Evolutionary conservation across 2,888 invertebrate genomes (phyloP).

Genomic region (Amphipoea lucens): DNA sequence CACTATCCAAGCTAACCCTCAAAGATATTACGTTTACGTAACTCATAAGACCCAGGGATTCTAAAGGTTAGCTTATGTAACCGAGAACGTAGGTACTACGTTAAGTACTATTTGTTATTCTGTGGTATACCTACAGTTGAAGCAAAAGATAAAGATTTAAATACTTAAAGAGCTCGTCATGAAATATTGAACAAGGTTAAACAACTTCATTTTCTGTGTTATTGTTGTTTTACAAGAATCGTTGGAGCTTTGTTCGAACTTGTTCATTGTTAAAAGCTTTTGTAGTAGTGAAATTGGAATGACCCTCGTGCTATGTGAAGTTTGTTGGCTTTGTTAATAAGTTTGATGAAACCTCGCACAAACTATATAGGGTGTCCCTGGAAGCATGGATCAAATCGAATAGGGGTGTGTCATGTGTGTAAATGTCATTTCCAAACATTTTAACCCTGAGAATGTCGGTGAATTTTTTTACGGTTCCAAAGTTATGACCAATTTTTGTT

Average conservation of each 20-base stretch:
- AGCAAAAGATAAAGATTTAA: conserved; percentile 19
- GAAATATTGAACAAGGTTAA: conserved; percentile 10
- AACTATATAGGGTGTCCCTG: too few relatives aligned
- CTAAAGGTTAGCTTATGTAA: conserved; percentile 47
- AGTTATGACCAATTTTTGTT: too few relatives aligned
- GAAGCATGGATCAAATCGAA: too few relatives aligned
- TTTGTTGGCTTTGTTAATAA: conserved; percentile 1
- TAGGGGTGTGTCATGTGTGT: too few relatives aligned
- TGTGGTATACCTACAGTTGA: not conserved
- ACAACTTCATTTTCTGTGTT: not conserved
- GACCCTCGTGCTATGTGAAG: not conserved
- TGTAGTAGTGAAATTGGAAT: not conserved
- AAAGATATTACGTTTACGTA: conserved; percentile 27
- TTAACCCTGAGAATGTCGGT: too few relatives aligned
- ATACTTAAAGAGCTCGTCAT: conserved; percentile 15
- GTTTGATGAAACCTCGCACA: not conserved
- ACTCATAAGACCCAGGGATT: conserved; percentile 3
- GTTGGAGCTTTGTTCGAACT: not conserved
- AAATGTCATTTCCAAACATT: too few relatives aligned
- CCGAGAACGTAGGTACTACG: not conserved
- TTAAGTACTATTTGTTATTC: too few relatives aligned
- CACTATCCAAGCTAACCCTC: not conserved
- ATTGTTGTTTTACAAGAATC: conserved; percentile 6
- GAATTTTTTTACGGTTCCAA: too few relatives aligned
- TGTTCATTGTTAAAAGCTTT: conserved; percentile 4